Evolutionary conservation across 2,888 invertebrate genomes (phyloP).

Genomic region (Seira sanloemensis): DNA sequence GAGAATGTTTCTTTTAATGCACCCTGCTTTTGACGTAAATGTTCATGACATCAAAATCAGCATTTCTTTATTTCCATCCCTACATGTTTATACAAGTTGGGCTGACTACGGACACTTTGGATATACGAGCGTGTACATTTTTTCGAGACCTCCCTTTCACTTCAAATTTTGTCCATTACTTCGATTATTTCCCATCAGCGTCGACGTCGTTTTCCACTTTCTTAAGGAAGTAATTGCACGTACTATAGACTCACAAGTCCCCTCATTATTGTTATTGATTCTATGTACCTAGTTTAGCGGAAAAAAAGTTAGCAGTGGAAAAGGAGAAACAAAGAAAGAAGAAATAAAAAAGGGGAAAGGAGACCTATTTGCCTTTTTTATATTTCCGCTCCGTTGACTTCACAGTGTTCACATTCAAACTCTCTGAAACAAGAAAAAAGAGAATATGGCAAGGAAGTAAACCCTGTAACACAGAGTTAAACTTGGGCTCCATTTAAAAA

Average conservation of each 20-base stretch:
- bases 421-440: too few species aligned
- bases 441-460: too few species aligned
- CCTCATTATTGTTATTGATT: conserved; percentile 50
- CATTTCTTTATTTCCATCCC: conserved; percentile 37
- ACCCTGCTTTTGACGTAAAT: conserved; percentile 43
- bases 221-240: conserved; percentile 34
- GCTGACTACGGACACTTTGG: too few species aligned
- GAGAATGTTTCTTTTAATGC: conserved; percentile 49
- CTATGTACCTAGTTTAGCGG: conserved; percentile 7
- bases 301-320: neutral
- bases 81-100: too few species aligned
- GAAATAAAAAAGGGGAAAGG: conserved; percentile 9
- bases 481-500: neutral
- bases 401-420: conserved; percentile 7
- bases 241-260: conserved; percentile 18
- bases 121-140: too few species aligned
- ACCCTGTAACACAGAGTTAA: neutral
- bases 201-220: neutral
- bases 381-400: conserved; percentile 32
- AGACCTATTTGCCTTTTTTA: conserved; percentile 28
- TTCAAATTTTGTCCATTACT: conserved; percentile 39
- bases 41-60: conserved; percentile 35
- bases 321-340: conserved; percentile 15
- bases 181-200: conserved; percentile 33
- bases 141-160: neutral